Evolutionary conservation across 64 coral and sea anemone species (phyloP), one percentile per base, ranked within the genome.

Genomic region (Montipora capricornis): DNA sequence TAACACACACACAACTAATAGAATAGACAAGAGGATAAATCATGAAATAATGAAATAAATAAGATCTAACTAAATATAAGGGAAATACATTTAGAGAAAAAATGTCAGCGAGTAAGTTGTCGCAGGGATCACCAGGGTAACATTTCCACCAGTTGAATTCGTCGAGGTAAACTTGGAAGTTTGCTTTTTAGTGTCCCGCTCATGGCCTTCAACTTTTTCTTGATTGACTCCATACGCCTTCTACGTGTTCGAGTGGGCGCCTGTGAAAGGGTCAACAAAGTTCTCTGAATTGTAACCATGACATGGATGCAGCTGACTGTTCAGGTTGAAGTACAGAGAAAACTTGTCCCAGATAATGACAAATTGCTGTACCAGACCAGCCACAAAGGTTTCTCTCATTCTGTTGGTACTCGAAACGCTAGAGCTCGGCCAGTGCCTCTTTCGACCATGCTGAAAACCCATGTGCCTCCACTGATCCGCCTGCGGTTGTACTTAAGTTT

Each of bases 251-350:
- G 73, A 37, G 82, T 84, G 53, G 49, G 82, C 82, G 4, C 82
- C 82, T 68, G 82, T 86, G 82, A 10, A 86, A 37, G 29, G 29
- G 1, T 37, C 29, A 37, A 37, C 29, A 37, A 37, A 37, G 29
- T 37, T 37, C 29, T 86, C 60, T 69, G 82, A 86, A 68, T 86
- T n/a, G 82, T 86, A 20, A 86, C 82, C 82, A 86, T 82, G 79
- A 82, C 2, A 24, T 86, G 82, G 59, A 86, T 68, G 60, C 71
- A 68, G 82, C 64, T 0, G 29, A 37, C 29, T 37, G 1, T 37
- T 37, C 29, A 37, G 29, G 29, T 37, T 37, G 29, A 77, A 77
- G 75, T 77, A 46, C 75, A 6, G 75, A 16, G 75, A 48, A 77
- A 77, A 37, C 29, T 37, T 37, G 29, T 37, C 17, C 0, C 0